Evolutionary conservation across 2,113 vertebrate species (phyloP), one percentile per base, ranked within the genome.

Genomic region (Mustelus asterias): DNA sequence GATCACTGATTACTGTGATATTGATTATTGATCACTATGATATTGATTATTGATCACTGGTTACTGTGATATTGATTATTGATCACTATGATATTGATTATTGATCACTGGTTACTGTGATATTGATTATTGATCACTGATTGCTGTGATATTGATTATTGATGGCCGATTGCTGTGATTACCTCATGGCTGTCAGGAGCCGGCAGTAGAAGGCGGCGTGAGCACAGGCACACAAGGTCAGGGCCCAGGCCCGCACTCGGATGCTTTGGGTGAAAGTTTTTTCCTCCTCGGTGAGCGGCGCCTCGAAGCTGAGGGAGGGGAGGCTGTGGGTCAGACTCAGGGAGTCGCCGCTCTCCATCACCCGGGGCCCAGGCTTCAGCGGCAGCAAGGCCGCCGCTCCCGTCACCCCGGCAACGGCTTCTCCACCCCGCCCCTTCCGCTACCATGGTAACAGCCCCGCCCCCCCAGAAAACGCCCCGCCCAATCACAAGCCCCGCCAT

Each of bases 161-260:
- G 0, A 63, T 7, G 8, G 60, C 22, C 24, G 69, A 70, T 72
- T 72, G 26, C 29, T 33, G 29, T 5, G 41, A 89, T 96, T 97
- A 98, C 98, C 97, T 97, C 94, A 98, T 14, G 13, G 96, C 94
- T 0, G n/a, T 29, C 8, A 97, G 69, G 2, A 98, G 80, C 48
- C 97, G 96, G 96, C 97, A 98, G 95, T 98, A 96, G 96, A 98
- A 98, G 72, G 96, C 33, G 24, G 98, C 97, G 33, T 98, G 98
- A 58, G 97, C 98, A 85, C 98, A 98, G 0, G 96, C 97, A 22
- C 97, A 96, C 9, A 97, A 94, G 8, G 96, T 96, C 96, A 98
- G 96, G 1, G 96, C 97, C 22, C 97, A 96, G 24, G 86, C 90
- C 60, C 96, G 97, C 2, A 96, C 96, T 94, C 96, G 97, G 63